Base-by-base conservation (phyloP, 2,888 invertebrate species). In the Stictocephala bisonia region DNA sequence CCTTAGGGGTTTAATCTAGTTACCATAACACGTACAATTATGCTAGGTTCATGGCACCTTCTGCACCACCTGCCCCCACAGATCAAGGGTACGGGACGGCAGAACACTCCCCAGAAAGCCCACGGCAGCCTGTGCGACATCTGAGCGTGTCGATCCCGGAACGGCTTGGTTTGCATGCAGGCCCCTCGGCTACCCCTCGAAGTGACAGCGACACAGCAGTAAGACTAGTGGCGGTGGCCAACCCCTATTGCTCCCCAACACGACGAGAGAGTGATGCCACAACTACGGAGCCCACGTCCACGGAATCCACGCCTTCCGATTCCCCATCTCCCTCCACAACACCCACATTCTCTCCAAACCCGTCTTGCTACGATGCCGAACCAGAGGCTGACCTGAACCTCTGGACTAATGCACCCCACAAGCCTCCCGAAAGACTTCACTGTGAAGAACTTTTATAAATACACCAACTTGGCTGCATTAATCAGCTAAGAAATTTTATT, bases 81-180 rank as follows among this genome's bases (percentile, higher is more conserved):
- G 73, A 73, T 48, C 73, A 70, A 60, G 73, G 73, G n/a, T 73
- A 73, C 24, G 73, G 51, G 13, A 73, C 73, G 4, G 73, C 73
- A 31, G 73, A 73, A 7, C 69, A 70, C 58, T 73, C 73, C 1
- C 73, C 73, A 35, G 73, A 73, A 51, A 73, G 73, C 35, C 73
- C 73, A 22, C 35, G 53, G n/a, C 70, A 70, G 27, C 22, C 53
- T 6, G 27, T 56, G 3, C 24, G 64, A 3, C 70, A 58, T 22
- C 41, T 64, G 13, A 70, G 60, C 22, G 66, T 66, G 1, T 73
- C 73, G 22, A 70, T 66, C 7, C 73, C 73, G 13, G 73, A 73
- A 24, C 70, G 64, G 7, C 73, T 73, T 7, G 27, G 35, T 15
- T 26, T 60, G 4, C n/a, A 24, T 6, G 26, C 66, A n/a, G 48